These are phyloP conservation scores for Quadriops clusia DNA, from an alignment of 2,888 invertebrate species.

Conservation along the genomic window DNA sequence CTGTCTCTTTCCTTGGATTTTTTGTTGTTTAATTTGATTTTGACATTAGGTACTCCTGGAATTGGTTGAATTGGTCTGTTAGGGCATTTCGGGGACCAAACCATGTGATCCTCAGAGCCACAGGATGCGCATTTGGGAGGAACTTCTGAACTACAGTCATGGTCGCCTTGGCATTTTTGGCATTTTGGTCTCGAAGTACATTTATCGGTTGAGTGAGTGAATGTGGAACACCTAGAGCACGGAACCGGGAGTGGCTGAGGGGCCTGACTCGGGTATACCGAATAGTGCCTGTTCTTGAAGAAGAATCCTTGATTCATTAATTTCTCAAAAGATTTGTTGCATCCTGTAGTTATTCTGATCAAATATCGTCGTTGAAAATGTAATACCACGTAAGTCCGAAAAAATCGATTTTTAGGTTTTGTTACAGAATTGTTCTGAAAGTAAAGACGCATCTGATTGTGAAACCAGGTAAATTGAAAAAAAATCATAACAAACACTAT, in stretches of 20 bases:
- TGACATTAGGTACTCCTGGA: constrained; percentile 7
- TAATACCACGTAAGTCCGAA: too few species aligned
- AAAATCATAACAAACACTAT: too few species aligned
- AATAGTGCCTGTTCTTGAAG: constrained; percentile 2
- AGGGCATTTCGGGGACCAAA: constrained; percentile 8
- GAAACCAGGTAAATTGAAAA: too few species aligned
- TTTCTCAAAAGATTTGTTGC: constrained; percentile 1
- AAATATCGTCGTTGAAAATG: too few species aligned
- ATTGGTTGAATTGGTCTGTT: constrained; percentile 7
- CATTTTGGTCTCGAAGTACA: not conserved
- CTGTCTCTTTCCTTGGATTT: constrained; percentile 3
- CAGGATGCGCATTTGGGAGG: too few species aligned
- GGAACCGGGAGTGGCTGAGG: constrained; percentile 2
- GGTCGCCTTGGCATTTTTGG: too few species aligned
- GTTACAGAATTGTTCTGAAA: too few species aligned
- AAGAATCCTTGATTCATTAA: constrained; percentile 1
- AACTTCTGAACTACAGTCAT: too few species aligned
- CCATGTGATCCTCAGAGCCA: constrained; percentile 4
- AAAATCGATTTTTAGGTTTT: too few species aligned
- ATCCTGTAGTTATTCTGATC: constrained; percentile 3
- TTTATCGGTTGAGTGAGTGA: not conserved
- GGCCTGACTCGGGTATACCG: not conserved
- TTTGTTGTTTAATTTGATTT: constrained; percentile 5
- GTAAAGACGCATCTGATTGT: too few species aligned
- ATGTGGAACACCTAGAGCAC: constrained; percentile 1